These are phyloP conservation scores for Uloborus diversus DNA, from an alignment of 1,140 invertebrate species.

Conservation along the genomic window DNA sequence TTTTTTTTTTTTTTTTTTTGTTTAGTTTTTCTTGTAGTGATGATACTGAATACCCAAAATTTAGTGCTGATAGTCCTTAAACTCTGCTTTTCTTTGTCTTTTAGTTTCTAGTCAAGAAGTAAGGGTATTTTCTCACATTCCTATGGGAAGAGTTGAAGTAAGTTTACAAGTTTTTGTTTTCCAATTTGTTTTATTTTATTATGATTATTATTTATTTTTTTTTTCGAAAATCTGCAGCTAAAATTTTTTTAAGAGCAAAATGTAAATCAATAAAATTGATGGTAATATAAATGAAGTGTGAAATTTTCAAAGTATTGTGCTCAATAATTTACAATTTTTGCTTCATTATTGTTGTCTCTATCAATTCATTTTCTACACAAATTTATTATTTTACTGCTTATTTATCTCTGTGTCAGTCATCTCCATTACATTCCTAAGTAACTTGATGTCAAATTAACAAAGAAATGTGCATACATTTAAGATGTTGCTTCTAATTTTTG, in stretches of 20 bases:
- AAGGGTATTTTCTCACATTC: slow-evolving; percentile 53
- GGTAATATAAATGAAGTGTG: not conserved
- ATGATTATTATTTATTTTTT: too few relatives aligned
- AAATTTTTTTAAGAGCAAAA: not conserved
- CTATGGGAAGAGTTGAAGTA: slow-evolving; percentile 56
- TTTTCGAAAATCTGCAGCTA: too few relatives aligned
- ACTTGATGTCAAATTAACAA: too few relatives aligned
- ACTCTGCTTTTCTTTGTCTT: not conserved
- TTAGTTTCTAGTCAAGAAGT: slow-evolving; percentile 51
- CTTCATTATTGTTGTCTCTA: not conserved
- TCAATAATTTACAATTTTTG: not conserved
- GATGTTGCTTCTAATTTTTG: too few relatives aligned
- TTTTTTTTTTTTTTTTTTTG: too few relatives aligned
- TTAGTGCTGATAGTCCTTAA: not conserved
- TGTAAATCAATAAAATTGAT: not conserved
- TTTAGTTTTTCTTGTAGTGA: too few relatives aligned
- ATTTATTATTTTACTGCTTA: too few relatives aligned
- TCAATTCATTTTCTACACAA: too few relatives aligned
- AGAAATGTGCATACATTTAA: too few relatives aligned
- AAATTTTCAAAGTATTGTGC: not conserved
- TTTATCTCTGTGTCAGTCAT: too few relatives aligned
- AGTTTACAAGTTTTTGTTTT: too few relatives aligned
- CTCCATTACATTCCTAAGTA: too few relatives aligned
- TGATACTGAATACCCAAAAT: not conserved
- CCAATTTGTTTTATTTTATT: not conserved